These are phyloP conservation scores for Acleris literana DNA, from an alignment of 2,888 invertebrate species.

Conservation along the genomic window DNA sequence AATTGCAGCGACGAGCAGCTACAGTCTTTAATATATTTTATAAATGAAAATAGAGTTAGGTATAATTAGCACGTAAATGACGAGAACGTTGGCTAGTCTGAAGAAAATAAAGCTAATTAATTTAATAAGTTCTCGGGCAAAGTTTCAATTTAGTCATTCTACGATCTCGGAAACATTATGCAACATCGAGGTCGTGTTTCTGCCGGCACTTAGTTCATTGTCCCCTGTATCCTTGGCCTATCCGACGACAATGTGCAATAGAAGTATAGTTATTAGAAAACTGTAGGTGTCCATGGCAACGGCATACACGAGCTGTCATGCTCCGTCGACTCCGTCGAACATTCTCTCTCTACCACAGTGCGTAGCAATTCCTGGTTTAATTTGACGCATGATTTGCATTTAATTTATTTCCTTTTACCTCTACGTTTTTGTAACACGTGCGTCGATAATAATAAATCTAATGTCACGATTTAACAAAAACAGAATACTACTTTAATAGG, in stretches of 20 bases:
- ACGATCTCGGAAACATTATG: conserved; percentile 29
- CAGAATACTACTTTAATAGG: too few species aligned
- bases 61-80: conserved; percentile 16
- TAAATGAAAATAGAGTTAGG: conserved; percentile 7
- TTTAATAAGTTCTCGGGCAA: conserved; percentile 15
- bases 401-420: neutral
- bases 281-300: conserved; percentile 58
- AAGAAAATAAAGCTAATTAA: conserved; percentile 22
- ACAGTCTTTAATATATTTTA: conserved; percentile 1
- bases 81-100: conserved; percentile 1
- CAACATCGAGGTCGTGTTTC: conserved; percentile 19
- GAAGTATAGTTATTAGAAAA: conserved; percentile 51
- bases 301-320: conserved; percentile 62
- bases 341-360: conserved; percentile 31
- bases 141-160: conserved; percentile 21
- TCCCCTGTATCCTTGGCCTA: conserved; percentile 42
- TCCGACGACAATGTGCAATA: conserved; percentile 40
- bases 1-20: neutral
- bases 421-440: neutral
- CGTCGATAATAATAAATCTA: neutral
- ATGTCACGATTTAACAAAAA: too few species aligned
- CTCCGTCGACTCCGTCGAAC: conserved; percentile 50
- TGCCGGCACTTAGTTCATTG: conserved; percentile 38
- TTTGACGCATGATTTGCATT: conserved; percentile 14
- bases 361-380: conserved; percentile 12